phyloP scores from a whole-genome alignment of 2,888 invertebrate species.

The Drosophila eohydei region DNA sequence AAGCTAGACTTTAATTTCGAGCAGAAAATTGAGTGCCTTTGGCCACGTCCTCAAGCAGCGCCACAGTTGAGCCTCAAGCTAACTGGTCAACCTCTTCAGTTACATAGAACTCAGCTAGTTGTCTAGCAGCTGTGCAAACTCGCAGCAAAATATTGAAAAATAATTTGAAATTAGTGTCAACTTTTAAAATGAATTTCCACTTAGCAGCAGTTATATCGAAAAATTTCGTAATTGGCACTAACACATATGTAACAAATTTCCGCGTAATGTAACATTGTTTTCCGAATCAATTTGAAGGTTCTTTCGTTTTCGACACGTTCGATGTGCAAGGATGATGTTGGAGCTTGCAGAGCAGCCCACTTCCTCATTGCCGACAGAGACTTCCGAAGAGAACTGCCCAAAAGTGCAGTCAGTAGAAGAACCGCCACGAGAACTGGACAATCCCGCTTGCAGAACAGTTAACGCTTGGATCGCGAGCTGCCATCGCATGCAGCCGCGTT shows the following conservation, averaged over 20 bases:
- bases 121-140: no score
- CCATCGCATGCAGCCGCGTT: not conserved
- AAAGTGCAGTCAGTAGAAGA: constrained; percentile 1
- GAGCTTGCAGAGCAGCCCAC: constrained; percentile 20
- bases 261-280: constrained; percentile 27
- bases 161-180: constrained; percentile 20
- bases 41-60: no score
- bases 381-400: not conserved
- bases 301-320: constrained; percentile 2
- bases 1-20: no score
- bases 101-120: no score
- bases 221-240: constrained; percentile 16
- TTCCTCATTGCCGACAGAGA: constrained; percentile 16
- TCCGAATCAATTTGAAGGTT: not conserved
- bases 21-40: no score
- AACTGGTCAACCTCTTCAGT: no score
- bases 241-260: constrained; percentile 16
- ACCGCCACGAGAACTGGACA: not conserved
- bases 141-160: no score
- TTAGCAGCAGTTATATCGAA: constrained; percentile 1
- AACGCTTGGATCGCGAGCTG: not conserved
- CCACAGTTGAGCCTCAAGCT: no score
- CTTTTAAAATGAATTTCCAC: constrained; percentile 2
- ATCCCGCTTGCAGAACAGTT: not conserved
- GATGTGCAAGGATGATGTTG: constrained; percentile 32